Percentiles rank a stretch among this genome's conserved stretches.
phyloP scores from a whole-genome alignment of 1,140 invertebrate genomes.

The Agrilus planipennis region DNA sequence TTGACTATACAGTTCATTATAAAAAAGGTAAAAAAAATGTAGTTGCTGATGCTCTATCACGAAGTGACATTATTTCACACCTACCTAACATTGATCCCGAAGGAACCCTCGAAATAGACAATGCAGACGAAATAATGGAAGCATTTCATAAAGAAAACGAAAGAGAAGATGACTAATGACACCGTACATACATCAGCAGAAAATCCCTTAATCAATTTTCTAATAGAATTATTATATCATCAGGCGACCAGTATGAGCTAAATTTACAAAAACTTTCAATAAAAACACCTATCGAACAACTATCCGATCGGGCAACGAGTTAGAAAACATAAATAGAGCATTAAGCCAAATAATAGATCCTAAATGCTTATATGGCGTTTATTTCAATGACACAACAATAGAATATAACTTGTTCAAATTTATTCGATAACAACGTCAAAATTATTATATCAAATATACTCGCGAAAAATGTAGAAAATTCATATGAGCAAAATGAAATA shows the following conservation, averaged over 20 bases:
- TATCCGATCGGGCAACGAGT: background rate
- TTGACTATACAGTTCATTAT: constrained; percentile 3
- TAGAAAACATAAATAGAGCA: constrained; percentile 1
- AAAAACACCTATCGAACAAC: constrained; percentile 1
- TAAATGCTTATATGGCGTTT: constrained; percentile 1
- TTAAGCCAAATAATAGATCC: constrained; percentile 1
- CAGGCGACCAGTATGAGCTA: background rate
- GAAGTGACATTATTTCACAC: too few relatives aligned
- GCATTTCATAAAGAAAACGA: background rate
- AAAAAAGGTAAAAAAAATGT: background rate
- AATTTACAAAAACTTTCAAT: background rate
- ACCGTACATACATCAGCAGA: background rate
- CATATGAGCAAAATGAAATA: constrained; percentile 3
- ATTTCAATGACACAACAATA: background rate
- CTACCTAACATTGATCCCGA: too few relatives aligned
- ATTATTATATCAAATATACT: background rate
- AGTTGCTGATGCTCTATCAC: constrained; percentile 5
- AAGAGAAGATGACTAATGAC: background rate
- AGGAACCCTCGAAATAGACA: too few relatives aligned
- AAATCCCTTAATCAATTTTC: background rate
- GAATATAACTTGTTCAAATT: background rate
- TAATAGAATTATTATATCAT: background rate
- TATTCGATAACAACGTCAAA: background rate
- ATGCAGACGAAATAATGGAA: too few relatives aligned
- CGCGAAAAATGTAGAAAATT: background rate